Evolutionary conservation across 2,113 vertebrate species (phyloP).

Genomic region (Fregata magnificens): DNA sequence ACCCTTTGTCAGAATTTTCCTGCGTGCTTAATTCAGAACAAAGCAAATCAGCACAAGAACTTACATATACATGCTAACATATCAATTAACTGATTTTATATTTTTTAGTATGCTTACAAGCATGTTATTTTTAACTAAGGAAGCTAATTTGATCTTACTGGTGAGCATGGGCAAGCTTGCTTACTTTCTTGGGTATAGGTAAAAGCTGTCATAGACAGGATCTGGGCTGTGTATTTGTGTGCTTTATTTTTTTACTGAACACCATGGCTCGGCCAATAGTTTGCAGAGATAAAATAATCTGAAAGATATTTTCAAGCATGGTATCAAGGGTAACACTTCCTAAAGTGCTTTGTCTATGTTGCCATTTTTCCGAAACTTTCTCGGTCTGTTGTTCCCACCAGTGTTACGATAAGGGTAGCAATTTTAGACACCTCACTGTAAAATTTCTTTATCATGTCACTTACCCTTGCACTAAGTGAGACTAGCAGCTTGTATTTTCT

Average conservation of each 20-base stretch:
- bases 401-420: not conserved
- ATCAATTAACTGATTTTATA: not conserved
- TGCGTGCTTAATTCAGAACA: not conserved
- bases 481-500: slow-evolving; percentile 33
- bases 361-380: not conserved
- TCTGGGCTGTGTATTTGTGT: not conserved
- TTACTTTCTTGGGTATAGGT: not conserved
- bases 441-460: not conserved
- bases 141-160: not conserved
- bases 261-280: not conserved
- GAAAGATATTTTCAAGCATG: not conserved
- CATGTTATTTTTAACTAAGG: not conserved
- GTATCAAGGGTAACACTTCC: slow-evolving; percentile 5
- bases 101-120: not conserved
- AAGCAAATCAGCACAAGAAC: not conserved
- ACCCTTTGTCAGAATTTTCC: not conserved
- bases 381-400: not conserved
- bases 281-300: not conserved
- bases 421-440: not conserved
- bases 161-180: not conserved
- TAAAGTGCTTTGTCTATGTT: not conserved
- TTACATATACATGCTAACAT: not conserved
- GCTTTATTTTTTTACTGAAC: not conserved
- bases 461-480: not conserved
- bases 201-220: not conserved